Conservation (phyloP, 2,113 vertebrate species). For the Glaucomys volans region DNA sequence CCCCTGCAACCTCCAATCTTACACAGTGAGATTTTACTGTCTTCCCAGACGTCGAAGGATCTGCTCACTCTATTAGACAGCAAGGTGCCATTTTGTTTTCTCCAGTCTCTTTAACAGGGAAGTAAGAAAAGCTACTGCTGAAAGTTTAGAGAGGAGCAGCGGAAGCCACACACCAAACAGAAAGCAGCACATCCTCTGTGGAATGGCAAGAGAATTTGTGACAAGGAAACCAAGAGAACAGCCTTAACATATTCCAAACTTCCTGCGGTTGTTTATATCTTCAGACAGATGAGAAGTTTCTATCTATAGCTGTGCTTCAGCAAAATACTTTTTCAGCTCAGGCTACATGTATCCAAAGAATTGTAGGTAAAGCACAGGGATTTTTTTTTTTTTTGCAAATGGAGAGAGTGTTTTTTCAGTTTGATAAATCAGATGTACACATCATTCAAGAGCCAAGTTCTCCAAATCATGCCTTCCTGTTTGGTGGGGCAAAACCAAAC, state of each 20-base stretch:
- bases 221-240: slow-evolving; percentile 75
- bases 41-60: not conserved
- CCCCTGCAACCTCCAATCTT: not conserved
- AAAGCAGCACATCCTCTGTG: slow-evolving; percentile 59
- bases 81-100: not conserved
- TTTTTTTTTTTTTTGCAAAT: slow-evolving; percentile 61
- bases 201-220: slow-evolving; percentile 72
- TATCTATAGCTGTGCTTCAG: slow-evolving; percentile 67
- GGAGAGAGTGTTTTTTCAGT: not conserved
- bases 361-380: slow-evolving; percentile 57
- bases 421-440: slow-evolving; percentile 32
- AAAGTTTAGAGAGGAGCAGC: slow-evolving; percentile 13
- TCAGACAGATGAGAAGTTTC: slow-evolving; percentile 81
- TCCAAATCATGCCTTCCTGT: slow-evolving; percentile 36
- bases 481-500: not conserved
- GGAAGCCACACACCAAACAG: slow-evolving; percentile 51
- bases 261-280: slow-evolving; percentile 87
- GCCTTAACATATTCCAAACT: slow-evolving; percentile 84
- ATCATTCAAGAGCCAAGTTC: not conserved
- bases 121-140: slow-evolving; percentile 22
- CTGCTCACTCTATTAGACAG: not conserved
- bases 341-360: slow-evolving; percentile 46
- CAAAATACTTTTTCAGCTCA: slow-evolving; percentile 72
- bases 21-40: not conserved
- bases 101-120: slow-evolving; percentile 1